Percentiles rank a stretch among this genome's conserved stretches.
phyloP scores from a whole-genome alignment of 2,888 invertebrate species.

The Eilema depressum region DNA sequence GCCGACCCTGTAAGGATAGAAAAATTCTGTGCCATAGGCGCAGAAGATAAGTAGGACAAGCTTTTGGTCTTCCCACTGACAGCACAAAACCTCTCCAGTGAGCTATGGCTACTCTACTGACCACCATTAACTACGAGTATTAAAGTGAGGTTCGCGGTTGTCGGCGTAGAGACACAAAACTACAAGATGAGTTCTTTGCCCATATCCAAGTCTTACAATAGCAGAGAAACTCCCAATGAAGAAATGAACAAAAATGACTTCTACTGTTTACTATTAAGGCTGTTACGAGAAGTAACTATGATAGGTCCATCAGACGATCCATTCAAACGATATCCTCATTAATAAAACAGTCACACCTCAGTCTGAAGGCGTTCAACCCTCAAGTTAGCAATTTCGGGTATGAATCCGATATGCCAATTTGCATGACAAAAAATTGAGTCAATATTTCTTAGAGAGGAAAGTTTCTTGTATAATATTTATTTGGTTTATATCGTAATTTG shows the following conservation, averaged over 20 bases:
- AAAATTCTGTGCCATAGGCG: too few species aligned
- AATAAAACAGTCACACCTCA: slow-evolving; percentile 4
- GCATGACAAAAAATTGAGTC: slow-evolving; percentile 9
- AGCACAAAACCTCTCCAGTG: too few species aligned
- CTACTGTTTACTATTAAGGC: neutral
- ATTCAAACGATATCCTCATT: neutral
- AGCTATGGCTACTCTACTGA: too few species aligned
- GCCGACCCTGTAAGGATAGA: too few species aligned
- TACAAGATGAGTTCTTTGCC: neutral
- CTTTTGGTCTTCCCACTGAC: too few species aligned
- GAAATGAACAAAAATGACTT: neutral
- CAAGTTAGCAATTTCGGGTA: slow-evolving; percentile 2
- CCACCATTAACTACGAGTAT: too few species aligned
- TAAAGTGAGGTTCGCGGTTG: too few species aligned
- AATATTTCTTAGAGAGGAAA: slow-evolving; percentile 7
- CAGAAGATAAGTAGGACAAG: too few species aligned
- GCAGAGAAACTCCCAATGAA: neutral
- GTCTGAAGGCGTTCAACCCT: neutral
- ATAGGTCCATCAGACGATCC: neutral
- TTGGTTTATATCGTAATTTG: slow-evolving; percentile 2
- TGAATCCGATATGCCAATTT: slow-evolving; percentile 9
- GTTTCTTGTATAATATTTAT: slow-evolving; percentile 8
- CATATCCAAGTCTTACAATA: too few species aligned
- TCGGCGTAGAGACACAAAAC: too few species aligned
- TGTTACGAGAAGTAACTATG: neutral